Base-by-base conservation (phyloP, 1,140 invertebrate species). In the Zeugodacus cucurbitae region DNA sequence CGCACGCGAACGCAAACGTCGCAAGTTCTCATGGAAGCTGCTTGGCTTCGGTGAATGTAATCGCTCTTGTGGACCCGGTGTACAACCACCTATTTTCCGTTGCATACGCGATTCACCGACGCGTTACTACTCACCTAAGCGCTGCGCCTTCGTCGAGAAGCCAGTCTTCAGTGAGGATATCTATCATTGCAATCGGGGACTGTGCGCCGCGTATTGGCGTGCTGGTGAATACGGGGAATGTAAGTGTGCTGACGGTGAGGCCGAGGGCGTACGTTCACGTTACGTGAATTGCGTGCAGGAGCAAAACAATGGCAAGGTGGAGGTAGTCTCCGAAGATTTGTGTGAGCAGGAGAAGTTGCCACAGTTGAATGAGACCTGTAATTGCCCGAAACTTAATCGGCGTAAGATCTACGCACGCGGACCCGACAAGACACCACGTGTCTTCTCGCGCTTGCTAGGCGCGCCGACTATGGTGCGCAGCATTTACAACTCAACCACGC, bases 11-110 rank as follows among this genome's bases (percentile, higher is more conserved):
- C 94, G 95, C 37, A 95, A 95, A 90, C 94, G 95, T 88, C 89
- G 90, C 11, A 95, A 95, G 91, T 97, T 96, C 90, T 89, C 94
- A 0, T 98, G 97, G 97, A 97, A 96, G 92, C 94, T 97, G 29
- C 93, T 95, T n/a, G 96, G 96, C 6, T 96, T 97, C 88, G 96
- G 96, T 0, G 95, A 96, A 89, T 98, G 97, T 92, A 96, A 96
- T 20, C 95, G 95, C 91, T 94, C 95, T 10, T 98, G 97, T 93
- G 97, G 96, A 8, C 96, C 96, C 92, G 97, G 97, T 95, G 94
- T 94, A 10, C 96, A 96, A 92, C 94, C 95, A 26, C 94, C 95
- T 5, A 94, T 95, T 14, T 94, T 96, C 67, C 94, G 95, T 14
- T 97, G 97, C 90, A 94, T 96, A 29, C 93, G 95, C 58, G 95